These are phyloP conservation scores for Periphyllus acericola DNA, from an alignment of 2,888 invertebrate genomes.

Conservation along the genomic window DNA sequence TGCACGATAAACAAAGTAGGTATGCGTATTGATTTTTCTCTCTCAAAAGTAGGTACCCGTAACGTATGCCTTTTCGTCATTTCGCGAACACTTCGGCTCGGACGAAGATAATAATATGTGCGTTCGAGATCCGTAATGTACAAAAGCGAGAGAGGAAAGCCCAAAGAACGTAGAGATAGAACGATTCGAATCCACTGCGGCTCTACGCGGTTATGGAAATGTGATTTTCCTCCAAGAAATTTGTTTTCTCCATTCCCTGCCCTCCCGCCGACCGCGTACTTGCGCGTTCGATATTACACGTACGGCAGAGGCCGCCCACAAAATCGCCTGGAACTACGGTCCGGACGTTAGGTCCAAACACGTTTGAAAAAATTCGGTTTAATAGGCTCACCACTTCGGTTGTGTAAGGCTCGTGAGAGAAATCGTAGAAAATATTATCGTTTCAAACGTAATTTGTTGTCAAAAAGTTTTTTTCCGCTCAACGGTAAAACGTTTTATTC, in stretches of 20 bases:
- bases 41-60: background rate
- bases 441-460: too few relatives aligned
- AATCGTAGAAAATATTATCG: too few relatives aligned
- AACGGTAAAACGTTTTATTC: too few relatives aligned
- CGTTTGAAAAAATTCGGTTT: too few relatives aligned
- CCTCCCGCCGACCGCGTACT: background rate
- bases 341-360: too few relatives aligned
- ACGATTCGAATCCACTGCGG: background rate
- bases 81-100: slow-evolving; percentile 1
- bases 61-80: background rate
- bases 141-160: background rate
- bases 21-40: too few relatives aligned
- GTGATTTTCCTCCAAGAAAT: slow-evolving; percentile 44
- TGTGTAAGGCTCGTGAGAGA: too few relatives aligned
- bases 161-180: slow-evolving; percentile 32
- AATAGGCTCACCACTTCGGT: too few relatives aligned
- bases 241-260: slow-evolving; percentile 5
- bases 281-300: background rate
- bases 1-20: too few relatives aligned
- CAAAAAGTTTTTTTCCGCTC: too few relatives aligned
- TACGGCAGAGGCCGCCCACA: too few relatives aligned
- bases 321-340: too few relatives aligned
- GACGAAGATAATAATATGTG: background rate
- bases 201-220: slow-evolving; percentile 42
- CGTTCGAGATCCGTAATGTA: background rate